Evolutionary conservation across 2,113 vertebrate genomes (phyloP).

Genomic region (Zapornia atra): DNA sequence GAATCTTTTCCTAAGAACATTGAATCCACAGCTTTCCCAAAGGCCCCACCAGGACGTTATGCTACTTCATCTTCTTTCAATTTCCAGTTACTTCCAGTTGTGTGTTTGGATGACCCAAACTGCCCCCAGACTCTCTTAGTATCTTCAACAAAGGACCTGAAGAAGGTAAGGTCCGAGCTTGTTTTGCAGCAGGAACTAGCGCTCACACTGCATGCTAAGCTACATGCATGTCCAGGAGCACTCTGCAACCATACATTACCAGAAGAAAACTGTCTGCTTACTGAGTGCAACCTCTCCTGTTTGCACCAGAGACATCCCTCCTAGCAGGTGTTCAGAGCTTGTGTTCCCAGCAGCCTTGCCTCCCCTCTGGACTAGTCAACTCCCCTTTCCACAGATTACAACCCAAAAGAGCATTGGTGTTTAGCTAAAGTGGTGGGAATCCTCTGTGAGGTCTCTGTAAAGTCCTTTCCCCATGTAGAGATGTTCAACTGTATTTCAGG

Average conservation of each 20-base stretch:
- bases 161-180: rapidly evolving
- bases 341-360: not conserved
- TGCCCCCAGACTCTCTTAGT: not conserved
- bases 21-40: not conserved
- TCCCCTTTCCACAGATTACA: not conserved
- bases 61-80: not conserved
- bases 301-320: not conserved
- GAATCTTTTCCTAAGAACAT: not conserved
- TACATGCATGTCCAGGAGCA: not conserved
- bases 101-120: not conserved
- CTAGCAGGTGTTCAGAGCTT: not conserved
- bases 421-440: not conserved
- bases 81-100: not conserved
- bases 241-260: not conserved
- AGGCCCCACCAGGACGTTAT: not conserved
- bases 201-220: not conserved
- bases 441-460: not conserved
- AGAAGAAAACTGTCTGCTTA: not conserved
- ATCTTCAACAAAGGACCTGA: not conserved
- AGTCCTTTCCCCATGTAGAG: not conserved
- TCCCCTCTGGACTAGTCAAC: not conserved
- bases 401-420: not conserved
- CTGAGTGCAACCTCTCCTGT: not conserved
- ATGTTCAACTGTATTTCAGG: not conserved
- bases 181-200: not conserved